These are phyloP conservation scores for Sula dactylatra DNA, from an alignment of 2,113 vertebrate genomes.

Conservation along the genomic window DNA sequence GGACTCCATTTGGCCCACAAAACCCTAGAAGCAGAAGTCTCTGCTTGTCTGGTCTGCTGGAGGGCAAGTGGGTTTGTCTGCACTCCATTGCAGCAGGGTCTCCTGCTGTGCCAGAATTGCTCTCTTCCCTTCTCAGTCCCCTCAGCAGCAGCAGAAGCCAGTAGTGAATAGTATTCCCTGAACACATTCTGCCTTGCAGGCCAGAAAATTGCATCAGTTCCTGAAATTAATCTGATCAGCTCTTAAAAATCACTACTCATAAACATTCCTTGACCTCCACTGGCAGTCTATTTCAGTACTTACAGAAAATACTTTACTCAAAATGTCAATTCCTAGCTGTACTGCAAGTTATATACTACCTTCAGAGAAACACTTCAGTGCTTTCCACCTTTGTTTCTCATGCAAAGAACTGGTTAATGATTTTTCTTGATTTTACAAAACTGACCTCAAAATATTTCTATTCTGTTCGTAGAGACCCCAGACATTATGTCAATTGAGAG, in stretches of 20 bases:
- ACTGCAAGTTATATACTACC: not conserved
- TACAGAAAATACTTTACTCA: not conserved
- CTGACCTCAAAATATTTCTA: not conserved
- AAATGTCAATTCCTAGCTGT: not conserved
- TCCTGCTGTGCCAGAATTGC: not conserved
- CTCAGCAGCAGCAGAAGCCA: not conserved
- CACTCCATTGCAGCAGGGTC: not conserved
- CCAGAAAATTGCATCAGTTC: not conserved
- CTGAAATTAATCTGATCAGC: not conserved
- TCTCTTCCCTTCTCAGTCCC: not conserved
- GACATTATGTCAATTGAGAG: not conserved
- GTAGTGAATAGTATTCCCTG: not conserved
- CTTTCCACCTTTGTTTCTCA: not conserved
- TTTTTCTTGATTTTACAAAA: not conserved
- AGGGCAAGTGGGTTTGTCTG: not conserved
- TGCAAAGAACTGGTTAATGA: not conserved
- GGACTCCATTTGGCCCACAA: not conserved
- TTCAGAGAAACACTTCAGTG: not conserved
- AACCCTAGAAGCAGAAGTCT: not conserved
- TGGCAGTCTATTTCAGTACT: not conserved
- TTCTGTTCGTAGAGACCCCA: not conserved
- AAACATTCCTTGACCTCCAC: not conserved
- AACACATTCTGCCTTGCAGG: not conserved
- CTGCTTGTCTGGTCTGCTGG: not conserved
- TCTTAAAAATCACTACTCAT: not conserved